phyloP scores from a whole-genome alignment of 1,140 invertebrate genomes.

The Procambarus virginalis region DNA sequence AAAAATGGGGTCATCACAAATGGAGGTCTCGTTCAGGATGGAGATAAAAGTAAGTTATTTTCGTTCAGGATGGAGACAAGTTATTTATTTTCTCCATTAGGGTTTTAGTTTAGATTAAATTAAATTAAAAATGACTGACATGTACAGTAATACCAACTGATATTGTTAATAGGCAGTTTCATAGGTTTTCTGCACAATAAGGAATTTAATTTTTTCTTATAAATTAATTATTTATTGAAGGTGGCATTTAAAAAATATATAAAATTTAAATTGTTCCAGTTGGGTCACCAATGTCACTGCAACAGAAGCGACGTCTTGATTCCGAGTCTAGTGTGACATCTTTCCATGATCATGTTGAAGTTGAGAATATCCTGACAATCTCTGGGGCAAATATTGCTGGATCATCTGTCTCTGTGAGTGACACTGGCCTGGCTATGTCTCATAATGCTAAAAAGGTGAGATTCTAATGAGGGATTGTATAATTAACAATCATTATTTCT shows the following conservation, averaged over 20 bases:
- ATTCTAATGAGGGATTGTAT: no score
- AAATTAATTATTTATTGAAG: no score
- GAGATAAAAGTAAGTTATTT: constrained; percentile 42
- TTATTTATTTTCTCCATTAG: no score
- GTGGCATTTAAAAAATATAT: no score
- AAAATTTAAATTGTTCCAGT: constrained; percentile 4
- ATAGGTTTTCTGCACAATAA: no score
- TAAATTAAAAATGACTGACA: no score
- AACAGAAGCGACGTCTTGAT: neutral
- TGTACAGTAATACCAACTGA: no score
- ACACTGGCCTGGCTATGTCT: neutral
- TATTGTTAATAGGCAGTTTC: no score
- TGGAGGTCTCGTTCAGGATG: constrained; percentile 32
- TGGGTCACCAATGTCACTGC: constrained; percentile 36
- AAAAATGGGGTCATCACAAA: constrained; percentile 34
- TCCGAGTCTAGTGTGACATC: constrained; percentile 23
- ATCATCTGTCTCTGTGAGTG: constrained; percentile 28
- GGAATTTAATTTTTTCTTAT: no score
- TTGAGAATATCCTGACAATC: constrained; percentile 54
- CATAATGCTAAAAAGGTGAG: constrained; percentile 22
- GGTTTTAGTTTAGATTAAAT: no score
- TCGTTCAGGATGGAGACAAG: neutral
- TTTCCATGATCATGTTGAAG: constrained; percentile 50
- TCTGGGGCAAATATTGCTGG: constrained; percentile 41
- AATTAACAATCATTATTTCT: no score